These are phyloP conservation scores for Cichlasoma orientale DNA, from an alignment of 2,797 vertebrate species.

Conservation along the genomic window DNA sequence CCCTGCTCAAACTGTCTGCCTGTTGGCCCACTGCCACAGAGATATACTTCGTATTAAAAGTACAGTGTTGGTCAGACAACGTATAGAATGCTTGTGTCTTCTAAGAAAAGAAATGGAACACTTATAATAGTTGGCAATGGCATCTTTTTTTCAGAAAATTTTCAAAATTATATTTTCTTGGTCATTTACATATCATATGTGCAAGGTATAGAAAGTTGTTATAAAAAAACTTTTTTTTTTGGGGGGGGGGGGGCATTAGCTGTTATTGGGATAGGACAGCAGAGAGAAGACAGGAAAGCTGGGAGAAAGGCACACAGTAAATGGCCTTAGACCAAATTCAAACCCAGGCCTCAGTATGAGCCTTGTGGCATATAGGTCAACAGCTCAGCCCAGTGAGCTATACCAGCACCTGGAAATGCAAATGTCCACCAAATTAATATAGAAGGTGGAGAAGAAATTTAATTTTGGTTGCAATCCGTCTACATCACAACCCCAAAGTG, in stretches of 20 bases:
- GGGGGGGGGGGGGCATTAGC: too few species aligned
- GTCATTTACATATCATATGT: too few species aligned
- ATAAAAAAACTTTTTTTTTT: too few species aligned
- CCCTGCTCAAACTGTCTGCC: conserved; percentile 20
- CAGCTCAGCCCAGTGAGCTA: neutral
- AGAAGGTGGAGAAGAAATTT: conserved; percentile 11
- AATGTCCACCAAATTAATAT: neutral
- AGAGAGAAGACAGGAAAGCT: neutral
- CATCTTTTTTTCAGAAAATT: too few species aligned
- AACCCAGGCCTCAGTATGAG: too few species aligned
- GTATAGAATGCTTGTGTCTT: neutral
- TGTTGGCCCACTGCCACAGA: conserved; percentile 22
- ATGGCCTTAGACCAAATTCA: too few species aligned
- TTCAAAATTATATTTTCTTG: too few species aligned
- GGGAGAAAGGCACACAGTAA: neutral
- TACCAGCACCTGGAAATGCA: neutral
- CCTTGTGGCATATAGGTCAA: neutral
- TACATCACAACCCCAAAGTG: neutral
- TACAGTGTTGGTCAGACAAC: neutral
- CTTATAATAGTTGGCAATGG: too few species aligned
- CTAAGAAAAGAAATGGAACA: neutral
- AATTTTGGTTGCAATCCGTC: neutral
- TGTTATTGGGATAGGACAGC: neutral
- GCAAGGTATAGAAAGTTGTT: too few species aligned
- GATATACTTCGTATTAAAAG: conserved; percentile 15